Base-by-base conservation (phyloP, 1,140 invertebrate genomes). In the Pseudomyrmex pallidus region DNA sequence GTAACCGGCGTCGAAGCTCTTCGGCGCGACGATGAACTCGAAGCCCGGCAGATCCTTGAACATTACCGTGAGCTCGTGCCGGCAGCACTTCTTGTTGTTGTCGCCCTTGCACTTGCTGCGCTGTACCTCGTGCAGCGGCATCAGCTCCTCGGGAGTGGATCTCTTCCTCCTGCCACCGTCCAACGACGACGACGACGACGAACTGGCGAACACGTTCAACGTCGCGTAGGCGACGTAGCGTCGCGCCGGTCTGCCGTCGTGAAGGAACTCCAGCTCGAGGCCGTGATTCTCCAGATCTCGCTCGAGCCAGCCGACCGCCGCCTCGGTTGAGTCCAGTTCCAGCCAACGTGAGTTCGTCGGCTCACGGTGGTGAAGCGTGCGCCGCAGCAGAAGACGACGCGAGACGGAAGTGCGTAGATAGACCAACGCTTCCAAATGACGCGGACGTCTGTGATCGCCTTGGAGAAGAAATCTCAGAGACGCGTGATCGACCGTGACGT, bases 1-100 rank as follows among this genome's bases (percentile, higher is more conserved):
- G 83, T 95, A 96, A 15, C 96, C 96, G 1, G 96, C 96, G 89
- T 97, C 96, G 89, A 97, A 97, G 22, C 93, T 94, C 88, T 95
- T 96, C 12, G 97, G 97, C 80, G 96, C 95, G 10, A 97, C 93
- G 54, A 97, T 96, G 83, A 96, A 96, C 78, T 96, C 95, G 92
- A 96, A 96, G 7, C 96, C 96, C 73, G 95, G 95, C 17, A 97
- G 92, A n/a, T 97, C 95, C 70, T 95, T 95, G 87, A 97, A 97
- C 25, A 94, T 94, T 2, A 97, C 96, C 46, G 94, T 94, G 94
- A 97, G 95, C 25, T 95, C 92, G 91, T 96, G 96, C 44, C 96
- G 93, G 86, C 96, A 97, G 87, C 96, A 97, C 52, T 95, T 95
- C 85, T 95, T 95, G 77, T 93, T 94, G 20, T 94, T 93, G 20